Evolutionary conservation across 2,888 invertebrate genomes (phyloP).

Genomic region (Drosophila differens): DNA sequence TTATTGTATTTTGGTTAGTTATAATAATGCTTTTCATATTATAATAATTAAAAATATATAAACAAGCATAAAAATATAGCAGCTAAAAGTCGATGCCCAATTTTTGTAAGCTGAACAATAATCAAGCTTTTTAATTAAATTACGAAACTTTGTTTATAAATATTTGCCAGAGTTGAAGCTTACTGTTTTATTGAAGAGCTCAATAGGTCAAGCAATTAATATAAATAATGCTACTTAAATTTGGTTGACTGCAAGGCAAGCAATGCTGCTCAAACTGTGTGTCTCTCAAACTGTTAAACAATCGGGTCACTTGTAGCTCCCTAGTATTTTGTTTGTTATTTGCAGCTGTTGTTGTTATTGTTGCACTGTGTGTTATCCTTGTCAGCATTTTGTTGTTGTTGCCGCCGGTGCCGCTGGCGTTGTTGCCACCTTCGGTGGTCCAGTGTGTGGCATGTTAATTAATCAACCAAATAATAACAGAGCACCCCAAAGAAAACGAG

Average conservation of each 20-base stretch:
- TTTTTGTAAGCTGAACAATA: background rate
- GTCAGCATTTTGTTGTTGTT: conserved; percentile 47
- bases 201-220: background rate
- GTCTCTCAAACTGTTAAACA: conserved; percentile 21
- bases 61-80: background rate
- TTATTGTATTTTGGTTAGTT: background rate
- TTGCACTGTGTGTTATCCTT: conserved; percentile 52
- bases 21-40: background rate
- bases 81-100: background rate
- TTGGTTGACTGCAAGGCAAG: background rate
- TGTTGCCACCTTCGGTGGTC: conserved; percentile 73
- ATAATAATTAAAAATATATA: background rate
- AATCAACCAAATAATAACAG: conserved; percentile 78
- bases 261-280: conserved; percentile 5
- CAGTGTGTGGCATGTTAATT: conserved; percentile 74
- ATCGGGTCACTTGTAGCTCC: background rate
- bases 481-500: conserved; percentile 50
- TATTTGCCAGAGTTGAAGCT: background rate
- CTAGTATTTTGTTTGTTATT: conserved; percentile 14
- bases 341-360: conserved; percentile 13
- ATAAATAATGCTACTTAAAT: background rate
- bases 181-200: background rate
- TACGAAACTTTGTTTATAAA: background rate
- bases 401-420: conserved; percentile 29
- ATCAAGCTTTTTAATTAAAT: too few species aligned